phyloP scores from a whole-genome alignment of 2,113 vertebrate species.

The Mellivora capensis region DNA sequence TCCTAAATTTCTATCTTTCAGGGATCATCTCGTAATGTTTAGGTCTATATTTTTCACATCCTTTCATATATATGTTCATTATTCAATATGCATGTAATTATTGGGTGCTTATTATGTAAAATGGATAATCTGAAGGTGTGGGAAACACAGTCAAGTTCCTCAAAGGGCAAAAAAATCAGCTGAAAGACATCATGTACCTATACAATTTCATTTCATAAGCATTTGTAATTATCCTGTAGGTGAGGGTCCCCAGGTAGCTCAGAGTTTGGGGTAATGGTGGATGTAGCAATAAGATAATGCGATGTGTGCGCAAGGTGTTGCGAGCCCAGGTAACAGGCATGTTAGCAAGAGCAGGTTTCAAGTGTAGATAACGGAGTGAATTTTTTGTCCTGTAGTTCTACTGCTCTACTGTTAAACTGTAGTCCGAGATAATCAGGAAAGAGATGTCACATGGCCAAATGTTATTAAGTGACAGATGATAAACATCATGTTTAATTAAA shows the following conservation, averaged over 20 bases:
- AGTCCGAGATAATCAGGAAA: background rate
- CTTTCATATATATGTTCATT: background rate
- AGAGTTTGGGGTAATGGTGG: background rate
- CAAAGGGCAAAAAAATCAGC: background rate
- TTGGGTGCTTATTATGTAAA: background rate
- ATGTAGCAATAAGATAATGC: background rate
- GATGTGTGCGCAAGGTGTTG: background rate
- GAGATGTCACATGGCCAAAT: background rate
- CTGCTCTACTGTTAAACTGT: background rate
- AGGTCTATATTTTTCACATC: background rate
- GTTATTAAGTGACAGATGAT: background rate
- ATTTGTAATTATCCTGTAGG: background rate
- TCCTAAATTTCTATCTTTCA: background rate
- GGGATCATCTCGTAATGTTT: background rate
- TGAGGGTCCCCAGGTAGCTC: background rate
- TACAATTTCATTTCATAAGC: background rate
- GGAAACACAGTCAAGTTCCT: background rate
- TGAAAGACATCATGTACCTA: background rate
- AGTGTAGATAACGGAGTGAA: background rate
- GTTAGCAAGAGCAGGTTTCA: background rate
- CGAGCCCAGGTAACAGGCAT: background rate
- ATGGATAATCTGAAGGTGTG: background rate
- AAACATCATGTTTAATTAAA: background rate
- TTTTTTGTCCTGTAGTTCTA: background rate
- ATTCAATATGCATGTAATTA: background rate